These are phyloP conservation scores for Acanthosepion esculentum DNA, from an alignment of 2,888 invertebrate species.

Conservation along the genomic window DNA sequence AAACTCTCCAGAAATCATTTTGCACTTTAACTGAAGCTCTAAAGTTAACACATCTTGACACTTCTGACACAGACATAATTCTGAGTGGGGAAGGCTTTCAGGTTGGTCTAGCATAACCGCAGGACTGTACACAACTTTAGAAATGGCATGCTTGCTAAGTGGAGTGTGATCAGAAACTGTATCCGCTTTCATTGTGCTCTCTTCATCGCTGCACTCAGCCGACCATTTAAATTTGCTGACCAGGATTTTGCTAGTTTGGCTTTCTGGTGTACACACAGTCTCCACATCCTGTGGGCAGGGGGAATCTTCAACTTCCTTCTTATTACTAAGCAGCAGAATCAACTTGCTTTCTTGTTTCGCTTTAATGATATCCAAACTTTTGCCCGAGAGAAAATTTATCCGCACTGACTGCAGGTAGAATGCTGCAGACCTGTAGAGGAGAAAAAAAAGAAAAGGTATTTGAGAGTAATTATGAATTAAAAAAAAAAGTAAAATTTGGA, in stretches of 20 bases:
- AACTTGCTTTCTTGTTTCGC: constrained; percentile 6
- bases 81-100: not conserved
- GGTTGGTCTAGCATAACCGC: not conserved
- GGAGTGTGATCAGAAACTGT: not conserved
- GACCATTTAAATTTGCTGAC: not conserved
- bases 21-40: not conserved
- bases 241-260: not conserved
- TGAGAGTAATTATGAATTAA: too few relatives aligned
- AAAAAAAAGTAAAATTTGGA: not conserved
- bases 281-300: not conserved
- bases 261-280: not conserved
- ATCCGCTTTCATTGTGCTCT: not conserved
- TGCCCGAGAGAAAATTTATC: constrained; percentile 52
- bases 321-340: constrained; percentile 13
- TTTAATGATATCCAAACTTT: constrained; percentile 48
- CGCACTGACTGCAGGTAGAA: constrained; percentile 58
- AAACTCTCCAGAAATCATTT: not conserved
- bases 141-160: not conserved
- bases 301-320: not conserved
- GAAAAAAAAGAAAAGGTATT: too few relatives aligned
- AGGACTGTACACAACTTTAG: not conserved
- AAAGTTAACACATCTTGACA: constrained; percentile 35
- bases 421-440: constrained; percentile 57
- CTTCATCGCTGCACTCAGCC: constrained; percentile 35
- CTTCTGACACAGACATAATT: not conserved